Base-by-base conservation (phyloP, 1,140 invertebrate species). In the Nasonia longicornis region DNA sequence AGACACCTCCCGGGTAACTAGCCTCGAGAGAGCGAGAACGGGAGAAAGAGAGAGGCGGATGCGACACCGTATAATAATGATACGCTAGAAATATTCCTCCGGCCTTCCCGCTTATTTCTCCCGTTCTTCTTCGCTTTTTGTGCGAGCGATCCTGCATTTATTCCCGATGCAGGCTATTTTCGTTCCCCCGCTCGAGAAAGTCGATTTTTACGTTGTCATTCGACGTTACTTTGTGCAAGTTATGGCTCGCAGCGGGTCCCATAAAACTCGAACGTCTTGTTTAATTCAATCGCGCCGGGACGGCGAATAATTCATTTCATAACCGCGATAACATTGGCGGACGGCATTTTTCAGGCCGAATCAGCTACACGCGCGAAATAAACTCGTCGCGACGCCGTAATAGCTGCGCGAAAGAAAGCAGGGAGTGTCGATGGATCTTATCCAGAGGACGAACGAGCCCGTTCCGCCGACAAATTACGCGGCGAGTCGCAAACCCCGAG, bases 1-100 rank as follows among this genome's bases (percentile, higher is more conserved):
- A 86, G 86, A 90, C 87, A 88, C 86, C 85, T 87, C 83, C 82
- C 77, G 84, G 84, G 83, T 82, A 48, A 48, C 70, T 66, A 42
- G 70, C 69, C 45, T 31, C 2, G 66, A 11, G 66, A 29, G 26
- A 26, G 26, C 26, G 26, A 26, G 26, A 26, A 26, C 1, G 26
- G 26, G 26, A 26, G 31, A 29, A 31, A 29, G 66, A 69, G 52
- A 58, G 52, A 52, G 38, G 22, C 63, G 16, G 70, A 72, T 12
- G 26, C 52, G 52, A 58, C 22, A 26, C 31, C 58, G 35, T 83
- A 84, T 88, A 88, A 84, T 88, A 88, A 87, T 85, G 85, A 86
- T 84, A 84, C 85, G 77, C 83, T 85, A 84, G 83, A 86, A 85
- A 87, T 86, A 85, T 81, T 84, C 85, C 20, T 26, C 22, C 35